Percentiles rank a stretch among this genome's conserved stretches.
phyloP scores from a whole-genome alignment of 2,888 invertebrate species.

The Xestobium rufovillosum region DNA sequence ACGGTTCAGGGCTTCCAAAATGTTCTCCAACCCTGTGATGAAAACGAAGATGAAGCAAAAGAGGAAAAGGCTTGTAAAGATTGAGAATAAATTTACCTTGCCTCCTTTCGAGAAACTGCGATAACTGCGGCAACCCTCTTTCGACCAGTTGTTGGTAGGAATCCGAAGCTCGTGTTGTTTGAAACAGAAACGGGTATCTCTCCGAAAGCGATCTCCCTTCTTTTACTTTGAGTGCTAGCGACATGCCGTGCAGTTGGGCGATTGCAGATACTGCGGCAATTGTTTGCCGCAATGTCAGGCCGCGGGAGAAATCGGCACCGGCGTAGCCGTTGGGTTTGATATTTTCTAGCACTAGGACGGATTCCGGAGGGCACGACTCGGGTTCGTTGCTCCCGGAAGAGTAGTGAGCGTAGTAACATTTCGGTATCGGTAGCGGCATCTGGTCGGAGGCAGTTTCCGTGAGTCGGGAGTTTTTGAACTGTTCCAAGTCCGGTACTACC shows the following conservation, averaged over 20 bases:
- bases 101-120: conserved; percentile 60
- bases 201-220: conserved; percentile 47
- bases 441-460: conserved; percentile 38
- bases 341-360: conserved; percentile 67
- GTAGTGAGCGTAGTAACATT: conserved; percentile 61
- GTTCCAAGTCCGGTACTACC: conserved; percentile 62
- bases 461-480: conserved; percentile 49
- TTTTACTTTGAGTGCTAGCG: conserved; percentile 55
- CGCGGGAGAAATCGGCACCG: conserved; percentile 61
- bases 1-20: conserved; percentile 52
- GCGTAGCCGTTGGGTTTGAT: conserved; percentile 58
- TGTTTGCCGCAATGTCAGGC: conserved; percentile 57
- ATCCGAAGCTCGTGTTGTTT: conserved; percentile 69
- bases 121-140: conserved; percentile 67
- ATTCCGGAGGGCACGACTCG: conserved; percentile 50
- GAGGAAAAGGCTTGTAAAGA: too few species aligned
- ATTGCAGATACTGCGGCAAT: conserved; percentile 63
- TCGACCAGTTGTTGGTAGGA: conserved; percentile 73
- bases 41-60: too few species aligned
- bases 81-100: too few species aligned
- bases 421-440: conserved; percentile 58
- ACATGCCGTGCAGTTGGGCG: conserved; percentile 66
- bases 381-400: conserved; percentile 43
- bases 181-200: conserved; percentile 63
- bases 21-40: conserved; percentile 58